phyloP scores from a whole-genome alignment of 1,140 invertebrate genomes.

The Hyles euphorbiae region DNA sequence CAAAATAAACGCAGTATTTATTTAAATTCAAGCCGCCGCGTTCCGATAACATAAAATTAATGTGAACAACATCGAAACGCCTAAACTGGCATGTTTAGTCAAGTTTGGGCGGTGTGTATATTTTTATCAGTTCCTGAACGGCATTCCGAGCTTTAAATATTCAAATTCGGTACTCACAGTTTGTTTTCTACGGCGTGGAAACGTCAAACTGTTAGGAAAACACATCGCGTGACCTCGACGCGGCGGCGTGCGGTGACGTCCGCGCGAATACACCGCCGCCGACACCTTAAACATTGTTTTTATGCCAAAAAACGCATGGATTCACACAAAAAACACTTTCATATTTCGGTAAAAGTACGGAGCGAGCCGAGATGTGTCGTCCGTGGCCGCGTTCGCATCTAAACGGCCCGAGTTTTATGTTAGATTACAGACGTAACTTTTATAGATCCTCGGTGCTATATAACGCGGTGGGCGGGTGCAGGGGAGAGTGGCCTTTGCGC shows the following conservation, averaged over 20 bases:
- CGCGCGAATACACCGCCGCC: slow-evolving; percentile 38
- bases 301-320: slow-evolving; percentile 51
- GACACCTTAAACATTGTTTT: slow-evolving; percentile 38
- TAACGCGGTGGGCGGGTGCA: slow-evolving; percentile 67
- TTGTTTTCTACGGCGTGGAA: slow-evolving; percentile 34
- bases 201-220: slow-evolving; percentile 42
- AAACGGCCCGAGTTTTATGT: slow-evolving; percentile 75
- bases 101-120: slow-evolving; percentile 10
- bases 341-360: slow-evolving; percentile 73
- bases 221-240: slow-evolving; percentile 35
- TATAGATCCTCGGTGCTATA: slow-evolving; percentile 76
- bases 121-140: slow-evolving; percentile 14
- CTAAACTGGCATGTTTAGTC: neutral
- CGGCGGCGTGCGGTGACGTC: slow-evolving; percentile 40
- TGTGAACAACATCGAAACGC: neutral
- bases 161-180: slow-evolving; percentile 54
- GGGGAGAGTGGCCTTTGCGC: slow-evolving; percentile 50
- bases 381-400: slow-evolving; percentile 74
- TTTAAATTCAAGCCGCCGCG: neutral
- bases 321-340: slow-evolving; percentile 59
- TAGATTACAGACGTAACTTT: slow-evolving; percentile 76
- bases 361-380: slow-evolving; percentile 73
- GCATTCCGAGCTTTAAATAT: slow-evolving; percentile 30
- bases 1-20: neutral
- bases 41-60: neutral